phyloP scores from a whole-genome alignment of 2,888 invertebrate species.

The Diadegma fenestrale region DNA sequence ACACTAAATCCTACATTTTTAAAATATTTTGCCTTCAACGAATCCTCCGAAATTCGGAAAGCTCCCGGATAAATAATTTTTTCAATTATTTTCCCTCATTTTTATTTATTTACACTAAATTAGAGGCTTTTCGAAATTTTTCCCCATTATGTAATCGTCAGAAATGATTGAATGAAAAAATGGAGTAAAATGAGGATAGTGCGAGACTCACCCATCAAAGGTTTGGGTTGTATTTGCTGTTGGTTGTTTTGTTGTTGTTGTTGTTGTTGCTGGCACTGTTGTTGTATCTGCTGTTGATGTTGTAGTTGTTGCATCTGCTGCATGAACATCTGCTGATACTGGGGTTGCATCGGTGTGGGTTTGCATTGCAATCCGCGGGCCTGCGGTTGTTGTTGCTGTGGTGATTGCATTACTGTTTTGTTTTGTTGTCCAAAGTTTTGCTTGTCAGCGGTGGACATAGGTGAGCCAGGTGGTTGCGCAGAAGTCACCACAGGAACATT shows the following conservation, averaged over 20 bases:
- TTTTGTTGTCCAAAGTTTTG: constrained; percentile 85
- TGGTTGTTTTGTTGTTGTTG: constrained; percentile 75
- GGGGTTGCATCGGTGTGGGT: constrained; percentile 74
- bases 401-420: constrained; percentile 83
- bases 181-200: background rate
- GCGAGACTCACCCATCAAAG: constrained; percentile 85
- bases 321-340: constrained; percentile 75
- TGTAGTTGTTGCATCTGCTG: constrained; percentile 81
- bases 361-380: constrained; percentile 79
- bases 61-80: too few species aligned
- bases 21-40: too few species aligned
- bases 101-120: too few species aligned
- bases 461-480: constrained; percentile 85
- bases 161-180: too few species aligned
- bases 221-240: constrained; percentile 86
- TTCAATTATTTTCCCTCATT: too few species aligned
- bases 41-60: too few species aligned
- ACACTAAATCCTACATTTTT: too few species aligned
- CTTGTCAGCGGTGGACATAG: constrained; percentile 87
- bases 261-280: constrained; percentile 71
- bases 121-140: too few species aligned
- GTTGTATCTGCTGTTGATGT: constrained; percentile 76
- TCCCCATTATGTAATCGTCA: too few species aligned
- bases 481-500: constrained; percentile 76
- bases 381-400: constrained; percentile 83